Evolutionary conservation across 2,888 invertebrate species (phyloP), one percentile per base, ranked within the genome.

Genomic region (Pyrochroa serraticornis): DNA sequence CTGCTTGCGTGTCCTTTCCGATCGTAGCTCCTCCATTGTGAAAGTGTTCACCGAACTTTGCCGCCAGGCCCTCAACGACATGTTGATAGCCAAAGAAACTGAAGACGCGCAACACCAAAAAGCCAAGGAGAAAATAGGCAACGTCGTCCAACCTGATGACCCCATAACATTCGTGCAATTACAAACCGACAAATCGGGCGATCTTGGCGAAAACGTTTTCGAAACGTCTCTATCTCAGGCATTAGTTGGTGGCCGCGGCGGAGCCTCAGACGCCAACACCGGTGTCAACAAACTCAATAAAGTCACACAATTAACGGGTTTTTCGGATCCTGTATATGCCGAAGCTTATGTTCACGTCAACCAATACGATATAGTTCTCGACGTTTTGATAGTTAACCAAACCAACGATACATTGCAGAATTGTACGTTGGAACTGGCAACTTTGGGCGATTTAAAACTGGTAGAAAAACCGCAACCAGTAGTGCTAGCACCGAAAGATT

Each of bases 341-440:
- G 99, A 99, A 82, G 98, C 99, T n/a, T 95, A 98, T 75, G 98
- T 99, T 1, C 92, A 98, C 79, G 98, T 99, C 67, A 97, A 97
- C 81, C 97, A 97, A 78, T 97, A 97, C 82, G 98, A 98, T 78
- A 97, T 98, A 70, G 97, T 98, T 39, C 84, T 99, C 38, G 99
- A 99, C 80, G 97, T 99, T 36, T 85, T 99, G 22, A 91, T 99
- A 65, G 97, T 97, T 30, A 99, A 99, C 81, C 99, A 99, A 83
- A 99, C 99, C 8, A 88, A 88, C 68, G 99, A 99, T 76, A 99
- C 98, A 0, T 84, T 99, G 60, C 98, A 99, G 82, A 97, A 97
- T 81, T 95, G 98, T 76, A 96, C 96, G 0, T 84, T 99, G 67
- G 99, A 99, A 81, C 82, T 99, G 77, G 98, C 99, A 1, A 99